Evolutionary conservation across 2,888 invertebrate species (phyloP).

Genomic region (Scrobipalpa costella): DNA sequence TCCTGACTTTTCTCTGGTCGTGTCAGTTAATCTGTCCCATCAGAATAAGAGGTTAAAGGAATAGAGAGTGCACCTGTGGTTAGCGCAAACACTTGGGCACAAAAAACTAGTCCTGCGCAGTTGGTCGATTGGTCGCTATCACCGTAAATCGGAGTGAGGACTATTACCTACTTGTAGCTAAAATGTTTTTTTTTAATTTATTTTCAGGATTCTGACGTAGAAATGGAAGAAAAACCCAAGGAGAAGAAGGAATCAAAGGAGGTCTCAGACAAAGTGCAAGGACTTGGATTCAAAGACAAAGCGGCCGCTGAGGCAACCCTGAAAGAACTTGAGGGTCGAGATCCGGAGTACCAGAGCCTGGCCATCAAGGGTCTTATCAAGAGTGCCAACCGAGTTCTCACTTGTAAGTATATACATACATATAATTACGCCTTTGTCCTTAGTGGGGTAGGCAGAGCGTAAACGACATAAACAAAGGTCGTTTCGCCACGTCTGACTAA

Average conservation of each 20-base stretch:
- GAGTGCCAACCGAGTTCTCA: slow-evolving; percentile 86
- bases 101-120: too few species aligned
- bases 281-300: slow-evolving; percentile 89
- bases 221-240: slow-evolving; percentile 67
- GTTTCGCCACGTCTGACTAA: too few species aligned
- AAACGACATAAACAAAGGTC: too few species aligned
- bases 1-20: too few species aligned
- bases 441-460: too few species aligned
- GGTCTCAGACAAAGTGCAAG: slow-evolving; percentile 83
- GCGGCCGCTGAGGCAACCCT: slow-evolving; percentile 86
- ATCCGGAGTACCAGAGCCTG: slow-evolving; percentile 88
- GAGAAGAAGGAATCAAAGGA: slow-evolving; percentile 48
- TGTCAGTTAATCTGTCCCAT: too few species aligned
- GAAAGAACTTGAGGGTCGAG: slow-evolving; percentile 83
- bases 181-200: background rate
- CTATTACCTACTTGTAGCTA: background rate
- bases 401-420: slow-evolving; percentile 77
- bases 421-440: too few species aligned
- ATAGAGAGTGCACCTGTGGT: too few species aligned
- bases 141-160: too few species aligned
- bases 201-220: slow-evolving; percentile 68
- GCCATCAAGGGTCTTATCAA: slow-evolving; percentile 87
- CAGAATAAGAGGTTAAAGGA: too few species aligned
- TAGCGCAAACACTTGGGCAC: too few species aligned
- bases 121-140: too few species aligned